Percentiles rank a stretch among this genome's conserved stretches.
These are phyloP conservation scores for Scaptomyza caliginosa DNA, from an alignment of 2,888 invertebrate species.

Conservation along the genomic window DNA sequence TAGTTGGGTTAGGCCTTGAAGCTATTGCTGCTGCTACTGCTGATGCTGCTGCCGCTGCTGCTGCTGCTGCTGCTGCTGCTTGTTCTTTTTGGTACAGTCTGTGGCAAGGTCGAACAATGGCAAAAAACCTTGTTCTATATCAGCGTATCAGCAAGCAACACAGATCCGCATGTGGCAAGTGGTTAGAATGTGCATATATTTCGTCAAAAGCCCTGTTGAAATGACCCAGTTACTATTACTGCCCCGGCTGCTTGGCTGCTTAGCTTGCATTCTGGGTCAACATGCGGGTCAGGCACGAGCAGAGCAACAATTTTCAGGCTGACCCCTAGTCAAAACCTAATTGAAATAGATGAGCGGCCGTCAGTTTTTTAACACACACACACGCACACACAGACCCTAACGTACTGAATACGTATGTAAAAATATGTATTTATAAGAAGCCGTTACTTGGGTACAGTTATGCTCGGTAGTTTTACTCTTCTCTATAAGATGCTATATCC, in stretches of 20 bases:
- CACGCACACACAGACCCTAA: constrained; percentile 6
- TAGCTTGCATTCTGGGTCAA: constrained; percentile 70
- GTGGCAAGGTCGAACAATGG: constrained; percentile 60
- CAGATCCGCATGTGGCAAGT: constrained; percentile 16
- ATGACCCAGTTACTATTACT: constrained; percentile 59
- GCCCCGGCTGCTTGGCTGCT: constrained; percentile 33
- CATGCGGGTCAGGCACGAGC: constrained; percentile 45
- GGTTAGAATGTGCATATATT: constrained; percentile 34
- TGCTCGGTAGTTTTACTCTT: constrained; percentile 32
- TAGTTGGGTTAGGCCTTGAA: constrained; percentile 45
- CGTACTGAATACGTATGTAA: constrained; percentile 1
- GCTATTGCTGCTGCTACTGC: constrained; percentile 14
- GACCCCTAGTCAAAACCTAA: constrained; percentile 57
- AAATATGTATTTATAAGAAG: constrained; percentile 7
- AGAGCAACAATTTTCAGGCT: constrained; percentile 19
- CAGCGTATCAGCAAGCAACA: constrained; percentile 27
- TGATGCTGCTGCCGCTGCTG: constrained; percentile 5
- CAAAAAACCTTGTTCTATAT: constrained; percentile 54
- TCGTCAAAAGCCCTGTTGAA: constrained; percentile 37
- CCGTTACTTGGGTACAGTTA: constrained; percentile 55
- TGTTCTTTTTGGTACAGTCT: constrained; percentile 47
- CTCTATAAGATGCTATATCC: constrained; percentile 26
- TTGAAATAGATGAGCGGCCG: constrained; percentile 71
- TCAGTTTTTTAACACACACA: constrained; percentile 23
- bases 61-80: constrained; percentile 3